Evolutionary conservation across 2,797 vertebrate genomes (phyloP).

Genomic region (Capromys pilorides): DNA sequence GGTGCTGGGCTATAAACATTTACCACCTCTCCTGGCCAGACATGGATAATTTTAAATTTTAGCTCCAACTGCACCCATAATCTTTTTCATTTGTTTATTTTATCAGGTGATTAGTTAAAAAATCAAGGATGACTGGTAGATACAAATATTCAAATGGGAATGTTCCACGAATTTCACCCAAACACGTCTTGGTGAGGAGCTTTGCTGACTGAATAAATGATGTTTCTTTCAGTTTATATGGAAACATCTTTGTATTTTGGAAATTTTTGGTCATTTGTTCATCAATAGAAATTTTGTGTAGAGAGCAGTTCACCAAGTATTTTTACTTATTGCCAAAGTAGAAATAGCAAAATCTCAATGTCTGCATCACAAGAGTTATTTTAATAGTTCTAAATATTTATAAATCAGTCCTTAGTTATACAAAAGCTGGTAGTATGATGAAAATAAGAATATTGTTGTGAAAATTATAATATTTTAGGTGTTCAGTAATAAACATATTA

Average conservation of each 20-base stretch:
- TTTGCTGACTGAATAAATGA: slow-evolving; percentile 30
- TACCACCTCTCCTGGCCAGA: neutral
- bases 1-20: neutral
- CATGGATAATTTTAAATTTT: neutral
- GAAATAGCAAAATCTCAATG: neutral
- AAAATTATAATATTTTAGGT: neutral
- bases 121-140: neutral
- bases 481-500: neutral
- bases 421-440: neutral
- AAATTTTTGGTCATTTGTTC: neutral
- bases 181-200: slow-evolving; percentile 20
- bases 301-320: neutral
- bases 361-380: neutral
- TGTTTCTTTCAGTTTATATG: neutral
- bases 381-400: neutral
- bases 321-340: neutral
- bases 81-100: neutral
- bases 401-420: neutral
- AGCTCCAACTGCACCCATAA: neutral
- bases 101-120: neutral
- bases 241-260: neutral
- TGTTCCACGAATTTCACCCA: neutral
- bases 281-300: neutral
- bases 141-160: slow-evolving; percentile 7
- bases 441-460: neutral